These are phyloP conservation scores for Orestias chungarensis DNA, from an alignment of 2,797 vertebrate species.

Conservation along the genomic window DNA sequence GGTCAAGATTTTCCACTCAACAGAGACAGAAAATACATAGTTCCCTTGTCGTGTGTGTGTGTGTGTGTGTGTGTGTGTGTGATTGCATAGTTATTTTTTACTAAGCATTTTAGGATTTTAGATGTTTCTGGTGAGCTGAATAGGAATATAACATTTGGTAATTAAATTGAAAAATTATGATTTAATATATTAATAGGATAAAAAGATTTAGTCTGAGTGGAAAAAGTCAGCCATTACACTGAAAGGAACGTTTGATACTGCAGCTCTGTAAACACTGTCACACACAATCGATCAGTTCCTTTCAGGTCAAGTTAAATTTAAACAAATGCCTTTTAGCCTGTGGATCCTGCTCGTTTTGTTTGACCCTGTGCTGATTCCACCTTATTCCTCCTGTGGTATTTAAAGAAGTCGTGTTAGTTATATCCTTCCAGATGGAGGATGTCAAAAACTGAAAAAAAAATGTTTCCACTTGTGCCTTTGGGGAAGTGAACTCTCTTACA, in stretches of 20 bases:
- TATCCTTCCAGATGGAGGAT: constrained; percentile 48
- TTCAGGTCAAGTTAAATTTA: constrained; percentile 26
- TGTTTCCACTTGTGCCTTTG: constrained; percentile 30
- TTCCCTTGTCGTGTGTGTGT: no score
- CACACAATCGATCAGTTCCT: constrained; percentile 10
- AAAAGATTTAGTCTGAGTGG: neutral
- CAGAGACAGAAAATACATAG: constrained; percentile 6
- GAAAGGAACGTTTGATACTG: neutral
- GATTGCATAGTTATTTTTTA: no score
- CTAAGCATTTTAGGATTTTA: neutral
- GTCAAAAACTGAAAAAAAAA: constrained; percentile 47
- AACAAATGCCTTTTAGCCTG: constrained; percentile 6
- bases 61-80: no score
- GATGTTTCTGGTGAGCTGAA: neutral
- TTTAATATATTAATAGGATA: constrained; percentile 3
- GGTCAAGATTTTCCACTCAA: constrained; percentile 61
- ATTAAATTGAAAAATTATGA: neutral
- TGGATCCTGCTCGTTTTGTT: neutral
- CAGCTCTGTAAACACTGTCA: constrained; percentile 17
- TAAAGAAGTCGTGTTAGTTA: constrained; percentile 39
- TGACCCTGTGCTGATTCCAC: constrained; percentile 30
- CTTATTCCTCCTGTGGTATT: constrained; percentile 37
- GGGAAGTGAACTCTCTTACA: constrained; percentile 45
- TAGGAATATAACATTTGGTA: neutral
- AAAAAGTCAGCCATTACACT: neutral